These are phyloP conservation scores for Peromyscus attwateri DNA, from an alignment of 2,797 vertebrate genomes.

Conservation along the genomic window DNA sequence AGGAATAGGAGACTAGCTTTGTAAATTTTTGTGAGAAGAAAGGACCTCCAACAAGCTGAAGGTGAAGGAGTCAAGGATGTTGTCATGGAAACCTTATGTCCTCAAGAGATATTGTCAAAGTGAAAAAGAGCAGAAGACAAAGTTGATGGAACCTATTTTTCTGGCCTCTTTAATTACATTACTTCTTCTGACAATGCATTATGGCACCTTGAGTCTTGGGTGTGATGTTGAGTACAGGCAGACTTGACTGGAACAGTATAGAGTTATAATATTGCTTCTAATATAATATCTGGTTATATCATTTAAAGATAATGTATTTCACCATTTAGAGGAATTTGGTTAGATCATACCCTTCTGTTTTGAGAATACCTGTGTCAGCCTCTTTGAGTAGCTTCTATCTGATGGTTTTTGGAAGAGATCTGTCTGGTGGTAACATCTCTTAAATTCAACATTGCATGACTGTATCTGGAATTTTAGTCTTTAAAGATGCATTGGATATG, in stretches of 20 bases:
- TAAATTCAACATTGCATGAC: not conserved
- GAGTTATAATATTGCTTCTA: not conserved
- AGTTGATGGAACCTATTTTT: not conserved
- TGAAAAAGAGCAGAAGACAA: not conserved
- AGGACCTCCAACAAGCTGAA: not conserved
- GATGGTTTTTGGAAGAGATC: not conserved
- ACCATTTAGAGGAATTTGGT: not conserved
- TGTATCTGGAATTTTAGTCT: not conserved
- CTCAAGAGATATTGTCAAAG: not conserved
- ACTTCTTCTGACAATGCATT: not conserved
- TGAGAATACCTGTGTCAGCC: not conserved
- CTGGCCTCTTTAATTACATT: not conserved
- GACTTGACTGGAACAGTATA: not conserved
- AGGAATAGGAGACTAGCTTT: not conserved
- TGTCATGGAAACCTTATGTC: not conserved
- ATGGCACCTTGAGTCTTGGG: not conserved
- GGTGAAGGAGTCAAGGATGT: not conserved
- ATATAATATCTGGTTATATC: constrained; percentile 31
- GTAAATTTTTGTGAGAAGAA: not conserved
- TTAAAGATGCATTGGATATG: not conserved
- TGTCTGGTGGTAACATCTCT: not conserved
- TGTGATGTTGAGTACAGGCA: not conserved
- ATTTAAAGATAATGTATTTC: constrained; percentile 21
- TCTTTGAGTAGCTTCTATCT: not conserved
- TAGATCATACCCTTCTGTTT: not conserved